Base-by-base conservation (phyloP, 2,888 invertebrate species). In the Crocallis elinguaria region DNA sequence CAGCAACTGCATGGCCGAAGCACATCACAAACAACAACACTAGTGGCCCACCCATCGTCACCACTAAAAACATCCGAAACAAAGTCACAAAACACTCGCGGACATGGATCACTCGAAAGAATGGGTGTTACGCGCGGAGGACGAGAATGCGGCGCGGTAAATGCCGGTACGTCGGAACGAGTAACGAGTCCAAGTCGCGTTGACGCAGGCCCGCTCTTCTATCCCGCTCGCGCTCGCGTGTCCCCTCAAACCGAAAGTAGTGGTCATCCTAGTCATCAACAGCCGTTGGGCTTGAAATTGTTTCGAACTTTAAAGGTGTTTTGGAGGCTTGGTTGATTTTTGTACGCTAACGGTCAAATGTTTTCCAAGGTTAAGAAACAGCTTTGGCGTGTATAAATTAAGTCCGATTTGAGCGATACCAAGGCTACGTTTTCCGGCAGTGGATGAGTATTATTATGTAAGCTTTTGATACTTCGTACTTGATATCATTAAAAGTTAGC, bases 11-110 rank as follows among this genome's bases (percentile, higher is more conserved):
- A 46, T 75, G 59, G 66, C 80, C 76, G 44, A 75, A 66, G 55
- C 80, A 83, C 75, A 86, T 75, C 84, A 91, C 84, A 72, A 88
- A 79, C 70, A 87, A 80, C 66, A 88, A 69, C 84, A 90, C 87
- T 64, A 77, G 65, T 57, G 73, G 79, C 74, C 77, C 79, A 75
- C 77, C 79, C 89, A 89, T 90, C 67, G 63, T 77, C 60, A 55
- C n/a, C n/a, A n/a, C n/a, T n/a, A n/a, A n/a, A n/a, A 77, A 71
- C 76, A 78, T 82, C 79, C 81, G 73, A 67, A 70, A 64, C 53
- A 73, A 75, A 66, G 74, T 76, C 79, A 82, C 82, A 21, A 43
- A 52, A 74, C 86, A 88, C 88, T 79, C 87, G 84, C 88, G 87
- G 52, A 71, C 85, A 86, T 86, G 65, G 69, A 69, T 58, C 36